Evolutionary conservation across 2,113 vertebrate genomes (phyloP).

Genomic region (Pogona vitticeps): DNA sequence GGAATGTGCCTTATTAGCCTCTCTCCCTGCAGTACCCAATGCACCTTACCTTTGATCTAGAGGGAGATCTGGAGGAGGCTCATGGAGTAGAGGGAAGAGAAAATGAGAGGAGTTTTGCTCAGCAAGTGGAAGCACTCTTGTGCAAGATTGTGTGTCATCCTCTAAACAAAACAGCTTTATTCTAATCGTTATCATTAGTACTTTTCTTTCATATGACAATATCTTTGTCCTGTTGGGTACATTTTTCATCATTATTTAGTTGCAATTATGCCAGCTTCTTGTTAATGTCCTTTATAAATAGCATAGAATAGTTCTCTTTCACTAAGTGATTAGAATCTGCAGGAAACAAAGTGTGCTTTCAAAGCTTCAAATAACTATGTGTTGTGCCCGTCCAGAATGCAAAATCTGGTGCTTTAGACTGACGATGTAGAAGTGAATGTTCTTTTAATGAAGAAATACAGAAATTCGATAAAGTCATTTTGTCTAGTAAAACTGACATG

Average conservation of each 20-base stretch:
- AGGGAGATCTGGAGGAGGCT: neutral
- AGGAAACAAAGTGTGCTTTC: slow-evolving; percentile 21
- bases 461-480: neutral
- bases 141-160: neutral
- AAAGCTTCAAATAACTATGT: neutral
- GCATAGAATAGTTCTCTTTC: neutral
- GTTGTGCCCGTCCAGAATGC: neutral
- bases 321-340: slow-evolving; percentile 33
- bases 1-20: neutral
- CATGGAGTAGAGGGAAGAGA: neutral
- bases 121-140: neutral
- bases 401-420: neutral
- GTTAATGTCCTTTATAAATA: neutral
- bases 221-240: neutral
- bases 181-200: neutral
- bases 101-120: neutral
- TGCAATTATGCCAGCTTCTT: neutral
- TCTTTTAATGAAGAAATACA: neutral
- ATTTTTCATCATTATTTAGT: neutral
- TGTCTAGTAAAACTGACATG: neutral
- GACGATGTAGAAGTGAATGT: rapidly evolving
- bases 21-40: neutral
- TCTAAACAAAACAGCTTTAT: neutral
- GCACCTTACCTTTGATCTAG: neutral
- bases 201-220: neutral